Base-by-base conservation (phyloP, 2,888 invertebrate species). In the Ochlodes sylvanus region DNA sequence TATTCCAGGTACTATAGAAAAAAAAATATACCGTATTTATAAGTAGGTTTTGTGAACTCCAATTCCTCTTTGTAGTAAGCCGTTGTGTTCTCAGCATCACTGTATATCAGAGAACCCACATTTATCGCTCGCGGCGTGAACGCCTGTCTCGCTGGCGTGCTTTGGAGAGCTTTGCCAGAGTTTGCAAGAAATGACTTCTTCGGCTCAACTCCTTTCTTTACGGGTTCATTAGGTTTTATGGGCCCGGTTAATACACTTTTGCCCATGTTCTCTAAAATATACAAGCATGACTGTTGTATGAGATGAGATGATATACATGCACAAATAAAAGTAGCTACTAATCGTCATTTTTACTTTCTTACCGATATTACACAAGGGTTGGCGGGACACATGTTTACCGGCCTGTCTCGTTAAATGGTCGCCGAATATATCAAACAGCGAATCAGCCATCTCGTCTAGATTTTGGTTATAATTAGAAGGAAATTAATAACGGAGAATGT, bases 151-250 rank as follows among this genome's bases (percentile, higher is more conserved):
- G 77, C 74, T 5, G 92, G 92, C 9, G 92, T 92, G 68, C 81
- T 85, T 69, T 85, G 86, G 5, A 92, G 64, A 0, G 89, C 87
- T 77, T 88, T 88, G 5, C 92, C 92, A 0, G 84, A 83, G 70
- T 92, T 92, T 0, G 84, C 83, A 0, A 92, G 77, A 67, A 92
- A 92, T 0, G 91, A 87, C 70, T 91, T 92, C 70, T 92, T 92
- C 0, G 75, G 72, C 15, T 85, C 86, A 14, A 82, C 81, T 1
- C 77, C 75, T 69, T 88, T 90, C 72, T 91, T 90, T 1, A 85
- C 52, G 1, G 92, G 88, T 63, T 89, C 90, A 54, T 88, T 89
- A 0, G 87, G 89, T 70, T 92, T 92, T 7, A 86, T 69, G 1
- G 90, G 89, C 2, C 87, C 89, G 6, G 78, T 68, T 10, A 85